Evolutionary conservation across 2,113 vertebrate species (phyloP).

Genomic region (Prionailurus bengalensis): DNA sequence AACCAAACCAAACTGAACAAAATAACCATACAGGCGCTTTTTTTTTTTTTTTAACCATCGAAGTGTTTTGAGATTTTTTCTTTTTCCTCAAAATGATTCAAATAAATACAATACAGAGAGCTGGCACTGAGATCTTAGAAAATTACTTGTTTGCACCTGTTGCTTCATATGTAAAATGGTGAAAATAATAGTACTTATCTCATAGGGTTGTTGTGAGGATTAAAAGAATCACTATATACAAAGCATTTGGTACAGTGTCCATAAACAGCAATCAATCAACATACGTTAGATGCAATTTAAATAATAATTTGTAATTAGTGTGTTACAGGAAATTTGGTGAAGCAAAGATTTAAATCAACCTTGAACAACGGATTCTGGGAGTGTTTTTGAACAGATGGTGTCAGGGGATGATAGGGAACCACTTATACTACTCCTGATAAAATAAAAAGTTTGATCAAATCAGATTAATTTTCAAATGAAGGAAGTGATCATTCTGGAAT

Average conservation of each 20-base stretch:
- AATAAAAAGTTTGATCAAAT: background rate
- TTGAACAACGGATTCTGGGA: background rate
- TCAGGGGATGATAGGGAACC: background rate
- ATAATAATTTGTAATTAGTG: background rate
- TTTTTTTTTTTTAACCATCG: background rate
- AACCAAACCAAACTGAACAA: background rate
- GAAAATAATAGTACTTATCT: background rate
- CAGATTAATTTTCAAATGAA: constrained; percentile 2
- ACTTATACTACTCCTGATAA: background rate
- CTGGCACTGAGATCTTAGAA: background rate
- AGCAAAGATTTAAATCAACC: background rate
- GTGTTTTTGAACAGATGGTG: constrained; percentile 8
- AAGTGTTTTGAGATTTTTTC: background rate
- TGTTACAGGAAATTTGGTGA: background rate
- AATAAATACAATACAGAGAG: constrained; percentile 15
- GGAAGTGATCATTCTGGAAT: background rate
- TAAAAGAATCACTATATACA: background rate
- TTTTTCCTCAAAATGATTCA: background rate
- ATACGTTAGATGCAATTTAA: background rate
- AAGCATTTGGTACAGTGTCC: background rate
- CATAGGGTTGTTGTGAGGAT: background rate
- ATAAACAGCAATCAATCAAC: background rate
- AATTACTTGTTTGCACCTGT: background rate
- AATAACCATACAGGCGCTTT: background rate
- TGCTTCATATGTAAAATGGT: constrained; percentile 25